Evolutionary conservation across 1,140 invertebrate species (phyloP), one percentile per base, ranked within the genome.

Genomic region (Drosophila eugracilis): DNA sequence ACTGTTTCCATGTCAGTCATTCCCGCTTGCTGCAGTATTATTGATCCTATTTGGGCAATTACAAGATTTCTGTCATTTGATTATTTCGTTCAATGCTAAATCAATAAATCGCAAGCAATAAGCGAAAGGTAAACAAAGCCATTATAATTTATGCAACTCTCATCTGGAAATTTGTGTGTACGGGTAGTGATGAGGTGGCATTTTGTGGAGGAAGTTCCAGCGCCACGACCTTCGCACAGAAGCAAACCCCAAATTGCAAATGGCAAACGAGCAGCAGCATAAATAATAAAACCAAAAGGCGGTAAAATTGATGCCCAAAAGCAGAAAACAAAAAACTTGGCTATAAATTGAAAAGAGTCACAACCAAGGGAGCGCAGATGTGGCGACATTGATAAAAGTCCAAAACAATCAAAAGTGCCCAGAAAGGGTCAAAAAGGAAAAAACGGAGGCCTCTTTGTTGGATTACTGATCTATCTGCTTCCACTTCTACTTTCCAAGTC

Each of bases 191-290:
- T n/a, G n/a, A n/a, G n/a, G n/a, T n/a, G n/a, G n/a, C n/a, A n/a
- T n/a, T n/a, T 37, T 37, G 36, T 37, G 14, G 14, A 6, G 14
- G 6, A 9, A 14, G n/a, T 36, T 36, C 12, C n/a, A 50, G 7
- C 19, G 19, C 1, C 12, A 21, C 60, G 60, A 47, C 60, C 60
- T 65, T 65, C 60, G 39, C 50, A 63, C 50, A 37, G 15, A 47
- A 47, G 17, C 9, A 36, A 50, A 17, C 5, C 7, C 14, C 44
- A 28, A 58, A 48, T 47, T 10, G 22, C 10, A 58, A 58, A 59
- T 42, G 26, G 45, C 45, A 52, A 50, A 54, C 28, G 26, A 53
- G 14, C 22, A 52, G 19, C 24, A 24, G 15, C 37, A 45, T 36
- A 36, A 41, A 53, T 53, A 45, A 21, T 34, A 21, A 32, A 32